Percentiles rank a stretch among this genome's conserved stretches.
Evolutionary conservation across 1,140 invertebrate genomes (phyloP).

Genomic region (Pseudobourletiella spinata): DNA sequence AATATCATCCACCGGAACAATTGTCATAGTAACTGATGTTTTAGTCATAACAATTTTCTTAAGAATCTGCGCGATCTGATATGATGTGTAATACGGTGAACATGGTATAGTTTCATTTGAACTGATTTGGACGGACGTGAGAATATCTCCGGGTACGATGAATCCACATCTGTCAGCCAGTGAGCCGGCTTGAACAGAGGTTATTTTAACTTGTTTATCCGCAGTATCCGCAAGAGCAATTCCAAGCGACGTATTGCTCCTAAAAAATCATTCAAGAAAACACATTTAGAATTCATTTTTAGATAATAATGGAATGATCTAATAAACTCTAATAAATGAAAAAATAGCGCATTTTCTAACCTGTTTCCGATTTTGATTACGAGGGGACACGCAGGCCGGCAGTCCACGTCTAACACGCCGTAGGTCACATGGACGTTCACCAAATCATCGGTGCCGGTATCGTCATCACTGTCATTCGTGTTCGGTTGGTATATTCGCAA

Average conservation of each 20-base stretch:
- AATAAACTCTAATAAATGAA: background rate
- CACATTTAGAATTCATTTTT: conserved; percentile 1
- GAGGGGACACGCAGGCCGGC: conserved; percentile 20
- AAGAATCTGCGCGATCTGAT: conserved; percentile 31
- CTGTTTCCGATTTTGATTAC: conserved; percentile 33
- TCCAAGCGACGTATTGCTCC: conserved; percentile 29
- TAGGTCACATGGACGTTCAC: conserved; percentile 27
- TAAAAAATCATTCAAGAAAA: conserved; percentile 9
- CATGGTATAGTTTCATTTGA: conserved; percentile 21
- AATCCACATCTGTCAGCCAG: conserved; percentile 30
- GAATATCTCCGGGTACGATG: conserved; percentile 24
- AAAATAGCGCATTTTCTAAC: background rate
- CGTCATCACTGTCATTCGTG: background rate
- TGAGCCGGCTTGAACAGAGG: conserved; percentile 30
- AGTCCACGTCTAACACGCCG: conserved; percentile 23
- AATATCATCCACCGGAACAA: conserved; percentile 10
- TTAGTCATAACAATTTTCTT: conserved; percentile 9
- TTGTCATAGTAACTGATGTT: conserved; percentile 14
- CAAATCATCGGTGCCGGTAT: conserved; percentile 7
- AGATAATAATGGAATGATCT: background rate
- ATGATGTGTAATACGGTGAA: conserved; percentile 29
- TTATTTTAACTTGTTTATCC: conserved; percentile 29
- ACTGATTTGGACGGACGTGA: conserved; percentile 25
- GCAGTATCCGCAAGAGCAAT: conserved; percentile 25
- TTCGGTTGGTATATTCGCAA: conserved; percentile 8